These are phyloP conservation scores for Thalassaphorura encarpata DNA, from an alignment of 1,140 invertebrate species.

Conservation along the genomic window DNA sequence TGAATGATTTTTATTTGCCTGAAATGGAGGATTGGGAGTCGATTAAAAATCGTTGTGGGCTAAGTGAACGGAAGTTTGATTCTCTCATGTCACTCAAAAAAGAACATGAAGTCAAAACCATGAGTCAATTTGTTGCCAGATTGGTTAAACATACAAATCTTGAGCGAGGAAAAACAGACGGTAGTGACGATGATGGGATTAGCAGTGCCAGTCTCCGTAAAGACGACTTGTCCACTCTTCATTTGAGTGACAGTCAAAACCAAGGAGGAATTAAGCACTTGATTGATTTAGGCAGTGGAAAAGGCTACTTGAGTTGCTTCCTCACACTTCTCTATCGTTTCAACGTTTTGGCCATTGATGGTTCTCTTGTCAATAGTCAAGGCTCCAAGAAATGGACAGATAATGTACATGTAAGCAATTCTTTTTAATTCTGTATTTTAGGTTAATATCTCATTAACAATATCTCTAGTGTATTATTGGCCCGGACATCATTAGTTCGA, in stretches of 20 bases:
- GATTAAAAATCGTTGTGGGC: constrained; percentile 3
- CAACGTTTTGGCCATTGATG: constrained; percentile 68
- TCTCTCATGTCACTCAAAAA: constrained; percentile 72
- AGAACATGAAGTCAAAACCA: constrained; percentile 61
- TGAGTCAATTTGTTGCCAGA: constrained; percentile 45
- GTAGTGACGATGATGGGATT: no score
- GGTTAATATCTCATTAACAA: no score
- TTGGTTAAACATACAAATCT: constrained; percentile 32
- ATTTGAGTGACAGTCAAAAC: no score
- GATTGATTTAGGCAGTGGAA: constrained; percentile 76
- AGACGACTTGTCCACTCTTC: no score
- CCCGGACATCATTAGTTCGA: no score
- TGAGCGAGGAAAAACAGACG: not conserved
- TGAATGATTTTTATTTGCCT: constrained; percentile 17
- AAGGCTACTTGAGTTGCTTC: constrained; percentile 67
- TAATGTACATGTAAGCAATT: constrained; percentile 44
- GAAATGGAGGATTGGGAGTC: not conserved
- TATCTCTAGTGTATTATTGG: no score
- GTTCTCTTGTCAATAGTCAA: constrained; percentile 50
- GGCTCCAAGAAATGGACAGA: constrained; percentile 51
- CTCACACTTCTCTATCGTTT: constrained; percentile 57
- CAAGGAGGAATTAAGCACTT: constrained; percentile 39
- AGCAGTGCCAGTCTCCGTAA: no score
- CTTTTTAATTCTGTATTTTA: no score
- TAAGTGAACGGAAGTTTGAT: constrained; percentile 11